Percentiles rank a stretch among this genome's conserved stretches.
phyloP scores from a whole-genome alignment of 2,888 invertebrate species.

The Hedychridium roseum region DNA sequence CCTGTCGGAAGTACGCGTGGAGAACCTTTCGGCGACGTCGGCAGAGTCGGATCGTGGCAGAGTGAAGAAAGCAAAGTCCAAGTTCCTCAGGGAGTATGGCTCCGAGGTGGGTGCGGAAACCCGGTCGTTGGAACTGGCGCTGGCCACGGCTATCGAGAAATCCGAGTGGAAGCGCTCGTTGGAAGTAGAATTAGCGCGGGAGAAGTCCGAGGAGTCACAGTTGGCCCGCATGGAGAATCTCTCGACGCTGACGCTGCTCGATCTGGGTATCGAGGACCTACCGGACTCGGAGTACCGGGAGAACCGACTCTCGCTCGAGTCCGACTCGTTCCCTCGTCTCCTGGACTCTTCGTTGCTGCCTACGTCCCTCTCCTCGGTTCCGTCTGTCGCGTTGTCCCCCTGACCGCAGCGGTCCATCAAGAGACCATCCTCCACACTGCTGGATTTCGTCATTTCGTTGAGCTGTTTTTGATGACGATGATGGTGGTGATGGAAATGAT shows the following conservation, averaged over 20 bases:
- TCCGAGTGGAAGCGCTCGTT: constrained; percentile 61
- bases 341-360: too few relatives aligned
- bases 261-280: constrained; percentile 58
- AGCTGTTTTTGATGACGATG: constrained; percentile 39
- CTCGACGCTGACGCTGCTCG: constrained; percentile 59
- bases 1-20: constrained; percentile 51
- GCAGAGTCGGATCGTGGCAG: constrained; percentile 50
- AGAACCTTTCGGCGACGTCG: constrained; percentile 50
- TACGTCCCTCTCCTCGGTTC: too few relatives aligned
- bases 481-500: constrained; percentile 10
- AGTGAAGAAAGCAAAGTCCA: constrained; percentile 55
- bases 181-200: constrained; percentile 59
- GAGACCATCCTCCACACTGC: constrained; percentile 54
- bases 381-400: constrained; percentile 5
- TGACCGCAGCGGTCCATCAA: constrained; percentile 45
- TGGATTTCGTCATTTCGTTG: constrained; percentile 55
- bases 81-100: constrained; percentile 56
- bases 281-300: constrained; percentile 58
- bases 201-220: constrained; percentile 61
- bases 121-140: constrained; percentile 60
- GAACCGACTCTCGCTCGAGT: constrained; percentile 53
- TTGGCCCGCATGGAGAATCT: constrained; percentile 60
- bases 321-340: constrained; percentile 49
- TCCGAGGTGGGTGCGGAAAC: constrained; percentile 59
- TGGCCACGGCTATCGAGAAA: constrained; percentile 59